phyloP scores from a whole-genome alignment of 2,888 invertebrate species.

The Caenorhabditis panamensis region DNA sequence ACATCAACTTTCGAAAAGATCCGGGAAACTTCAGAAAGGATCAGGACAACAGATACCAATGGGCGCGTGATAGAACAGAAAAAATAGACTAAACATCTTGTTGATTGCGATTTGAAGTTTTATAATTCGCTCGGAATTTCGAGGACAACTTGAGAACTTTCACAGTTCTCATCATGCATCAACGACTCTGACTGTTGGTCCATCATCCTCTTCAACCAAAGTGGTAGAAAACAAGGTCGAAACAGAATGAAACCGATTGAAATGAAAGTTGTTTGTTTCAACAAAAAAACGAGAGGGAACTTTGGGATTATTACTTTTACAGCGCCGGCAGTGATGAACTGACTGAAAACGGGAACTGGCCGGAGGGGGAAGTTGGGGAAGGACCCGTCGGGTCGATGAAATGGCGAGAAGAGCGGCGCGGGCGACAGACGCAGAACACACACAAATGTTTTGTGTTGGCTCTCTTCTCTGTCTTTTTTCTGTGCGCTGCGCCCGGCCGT shows the following conservation, averaged over 20 bases:
- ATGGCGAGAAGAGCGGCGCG: background rate
- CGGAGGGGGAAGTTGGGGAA: background rate
- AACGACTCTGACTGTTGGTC: background rate
- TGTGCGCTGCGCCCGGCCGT: constrained; percentile 8
- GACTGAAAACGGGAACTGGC: constrained; percentile 12
- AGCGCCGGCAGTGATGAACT: background rate
- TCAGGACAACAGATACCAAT: background rate
- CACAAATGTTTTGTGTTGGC: constrained; percentile 25
- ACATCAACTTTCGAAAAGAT: background rate
- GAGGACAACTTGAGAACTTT: background rate
- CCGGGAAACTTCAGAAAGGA: background rate
- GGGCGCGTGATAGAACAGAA: background rate
- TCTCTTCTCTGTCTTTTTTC: constrained; percentile 7
- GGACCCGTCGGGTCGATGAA: background rate
- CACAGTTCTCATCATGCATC: constrained; percentile 4
- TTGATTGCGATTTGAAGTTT: background rate
- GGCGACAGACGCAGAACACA: constrained; percentile 16
- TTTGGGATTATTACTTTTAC: background rate
- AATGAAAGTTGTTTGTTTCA: background rate
- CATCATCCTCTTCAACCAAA: background rate
- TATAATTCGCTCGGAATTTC: background rate
- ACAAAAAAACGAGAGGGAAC: background rate
- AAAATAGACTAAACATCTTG: background rate
- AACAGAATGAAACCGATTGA: background rate
- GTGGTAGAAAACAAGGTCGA: background rate